Conservation (phyloP, 2,797 vertebrate species). For the Semaprochilodus insignis region DNA sequence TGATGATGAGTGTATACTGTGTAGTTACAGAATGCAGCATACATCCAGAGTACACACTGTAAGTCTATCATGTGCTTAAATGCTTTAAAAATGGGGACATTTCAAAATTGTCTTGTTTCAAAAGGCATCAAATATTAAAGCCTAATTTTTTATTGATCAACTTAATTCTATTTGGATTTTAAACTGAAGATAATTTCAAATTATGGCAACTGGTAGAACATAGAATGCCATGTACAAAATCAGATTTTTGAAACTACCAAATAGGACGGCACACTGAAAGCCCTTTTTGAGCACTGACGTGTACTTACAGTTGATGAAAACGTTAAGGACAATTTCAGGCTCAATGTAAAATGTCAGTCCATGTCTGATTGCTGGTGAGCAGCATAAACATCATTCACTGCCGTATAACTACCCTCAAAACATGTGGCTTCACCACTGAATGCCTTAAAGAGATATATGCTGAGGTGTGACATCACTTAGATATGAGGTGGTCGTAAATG, state of each 20-base stretch:
- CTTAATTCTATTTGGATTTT: neutral
- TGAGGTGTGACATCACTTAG: slow-evolving; percentile 14
- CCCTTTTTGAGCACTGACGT: neutral
- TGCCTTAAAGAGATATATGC: slow-evolving; percentile 3
- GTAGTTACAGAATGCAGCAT: too few species aligned
- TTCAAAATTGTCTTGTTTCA: neutral
- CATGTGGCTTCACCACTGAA: neutral
- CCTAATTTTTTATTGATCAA: neutral
- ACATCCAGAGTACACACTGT: neutral
- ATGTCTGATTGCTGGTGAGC: neutral
- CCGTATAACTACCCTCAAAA: neutral
- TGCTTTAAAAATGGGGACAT: neutral
- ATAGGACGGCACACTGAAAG: neutral
- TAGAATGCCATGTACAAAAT: neutral
- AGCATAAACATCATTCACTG: too few species aligned
- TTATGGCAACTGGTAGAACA: too few species aligned
- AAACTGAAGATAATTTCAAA: neutral
- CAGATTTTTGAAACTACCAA: neutral
- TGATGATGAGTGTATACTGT: neutral
- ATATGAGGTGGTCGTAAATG: slow-evolving; percentile 20
- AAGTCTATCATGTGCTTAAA: neutral
- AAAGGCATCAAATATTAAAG: neutral
- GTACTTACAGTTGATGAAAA: neutral
- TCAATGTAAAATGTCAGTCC: neutral
- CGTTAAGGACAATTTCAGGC: neutral